These are phyloP conservation scores for Alligator sinensis DNA, from an alignment of 2,113 vertebrate species.

Conservation along the genomic window DNA sequence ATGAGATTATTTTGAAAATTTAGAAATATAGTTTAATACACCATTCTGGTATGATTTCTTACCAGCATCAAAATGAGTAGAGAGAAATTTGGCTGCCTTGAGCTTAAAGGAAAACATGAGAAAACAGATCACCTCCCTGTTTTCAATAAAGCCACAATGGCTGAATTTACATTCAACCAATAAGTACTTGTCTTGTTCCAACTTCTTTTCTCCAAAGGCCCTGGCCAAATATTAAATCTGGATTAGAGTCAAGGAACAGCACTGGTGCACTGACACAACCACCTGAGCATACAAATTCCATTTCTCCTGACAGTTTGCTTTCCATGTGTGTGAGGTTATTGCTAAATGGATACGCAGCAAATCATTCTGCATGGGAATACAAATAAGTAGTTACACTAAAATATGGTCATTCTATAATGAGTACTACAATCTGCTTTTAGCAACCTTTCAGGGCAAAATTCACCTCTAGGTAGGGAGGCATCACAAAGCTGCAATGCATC, in stretches of 20 bases:
- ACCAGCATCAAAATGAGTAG: constrained; percentile 3
- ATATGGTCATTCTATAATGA: background rate
- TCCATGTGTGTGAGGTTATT: accelerated
- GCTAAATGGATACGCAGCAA: background rate
- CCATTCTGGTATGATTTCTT: constrained; percentile 7
- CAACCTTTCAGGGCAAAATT: no score
- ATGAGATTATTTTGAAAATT: constrained; percentile 54
- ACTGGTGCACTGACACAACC: background rate
- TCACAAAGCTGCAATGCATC: background rate
- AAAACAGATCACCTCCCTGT: background rate
- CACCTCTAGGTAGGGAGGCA: background rate
- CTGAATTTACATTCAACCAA: background rate
- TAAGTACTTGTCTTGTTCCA: background rate
- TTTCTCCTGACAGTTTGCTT: background rate
- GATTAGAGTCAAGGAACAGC: background rate
- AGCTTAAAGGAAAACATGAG: background rate
- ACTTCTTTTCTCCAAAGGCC: background rate
- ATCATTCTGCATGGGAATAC: accelerated
- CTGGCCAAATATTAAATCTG: background rate
- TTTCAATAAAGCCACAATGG: background rate
- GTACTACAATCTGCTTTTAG: background rate
- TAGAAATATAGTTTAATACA: constrained; percentile 49
- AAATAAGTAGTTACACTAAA: background rate
- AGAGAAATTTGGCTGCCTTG: background rate
- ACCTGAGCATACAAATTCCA: background rate